Percentiles rank a stretch among this genome's conserved stretches.
phyloP scores from a whole-genome alignment of 2,797 vertebrate species.

The Philypnodon macrostomus region DNA sequence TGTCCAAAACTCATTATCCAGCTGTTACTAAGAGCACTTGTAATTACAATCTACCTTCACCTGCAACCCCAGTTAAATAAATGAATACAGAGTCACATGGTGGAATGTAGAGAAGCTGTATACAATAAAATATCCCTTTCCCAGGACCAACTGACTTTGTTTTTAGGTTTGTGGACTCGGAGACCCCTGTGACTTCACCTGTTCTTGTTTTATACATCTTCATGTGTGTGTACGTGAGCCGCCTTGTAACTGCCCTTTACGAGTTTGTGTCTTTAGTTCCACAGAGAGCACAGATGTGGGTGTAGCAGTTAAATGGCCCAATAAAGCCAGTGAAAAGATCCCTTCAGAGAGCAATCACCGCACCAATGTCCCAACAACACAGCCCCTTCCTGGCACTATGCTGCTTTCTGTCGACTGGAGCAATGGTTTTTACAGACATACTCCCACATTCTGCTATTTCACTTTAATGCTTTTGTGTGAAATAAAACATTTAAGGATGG shows the following conservation, averaged over 20 bases:
- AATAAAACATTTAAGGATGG: not conserved
- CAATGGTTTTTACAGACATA: conserved; percentile 5
- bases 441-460: not conserved
- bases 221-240: conserved; percentile 16
- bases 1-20: no score
- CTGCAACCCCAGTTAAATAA: no score
- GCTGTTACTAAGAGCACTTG: no score
- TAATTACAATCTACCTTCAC: no score
- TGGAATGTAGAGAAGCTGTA: no score
- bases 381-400: conserved; percentile 34
- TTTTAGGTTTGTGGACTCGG: conserved; percentile 29
- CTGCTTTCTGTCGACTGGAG: not conserved
- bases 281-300: conserved; percentile 57
- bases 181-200: conserved; percentile 33
- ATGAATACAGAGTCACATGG: conserved; percentile 19
- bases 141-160: conserved; percentile 39
- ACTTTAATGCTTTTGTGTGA: not conserved
- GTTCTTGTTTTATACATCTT: conserved; percentile 22
- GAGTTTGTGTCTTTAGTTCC: conserved; percentile 51
- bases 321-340: conserved; percentile 72
- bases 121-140: conserved; percentile 16
- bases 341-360: conserved; percentile 58
- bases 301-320: conserved; percentile 61
- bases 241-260: conserved; percentile 53
- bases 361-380: conserved; percentile 46